phyloP scores from a whole-genome alignment of 2,888 invertebrate species.

The Acholoe squamosa region DNA sequence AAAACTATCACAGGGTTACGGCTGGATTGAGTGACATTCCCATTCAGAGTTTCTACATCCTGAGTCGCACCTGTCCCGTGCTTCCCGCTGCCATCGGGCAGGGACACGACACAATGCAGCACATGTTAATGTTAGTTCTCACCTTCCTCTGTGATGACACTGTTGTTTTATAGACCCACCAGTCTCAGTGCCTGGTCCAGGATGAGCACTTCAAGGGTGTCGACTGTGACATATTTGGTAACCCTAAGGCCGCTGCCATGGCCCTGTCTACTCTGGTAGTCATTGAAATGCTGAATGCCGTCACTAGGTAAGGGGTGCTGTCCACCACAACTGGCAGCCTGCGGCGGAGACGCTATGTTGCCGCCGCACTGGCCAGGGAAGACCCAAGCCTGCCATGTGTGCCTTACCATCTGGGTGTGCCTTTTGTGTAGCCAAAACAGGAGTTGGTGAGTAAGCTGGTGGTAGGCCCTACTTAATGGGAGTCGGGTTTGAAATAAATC shows the following conservation, averaged over 20 bases:
- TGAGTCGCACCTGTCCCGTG: background rate
- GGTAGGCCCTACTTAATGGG: background rate
- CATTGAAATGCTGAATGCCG: constrained; percentile 99
- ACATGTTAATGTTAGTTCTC: constrained; percentile 10
- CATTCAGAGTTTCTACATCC: background rate
- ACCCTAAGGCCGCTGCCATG: constrained; percentile 99
- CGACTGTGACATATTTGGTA: constrained; percentile 98
- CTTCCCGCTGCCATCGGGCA: no score
- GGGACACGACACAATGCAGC: background rate
- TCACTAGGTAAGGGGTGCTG: constrained; percentile 92
- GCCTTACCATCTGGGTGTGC: constrained; percentile 59
- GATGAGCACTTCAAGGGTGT: constrained; percentile 91
- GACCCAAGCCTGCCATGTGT: constrained; percentile 41
- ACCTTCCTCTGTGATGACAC: constrained; percentile 19
- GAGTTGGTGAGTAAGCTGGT: background rate
- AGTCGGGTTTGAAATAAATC: background rate
- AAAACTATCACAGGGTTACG: no score
- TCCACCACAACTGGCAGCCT: background rate
- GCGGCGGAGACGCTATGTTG: background rate
- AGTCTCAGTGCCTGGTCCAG: constrained; percentile 83
- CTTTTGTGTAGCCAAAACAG: constrained; percentile 43
- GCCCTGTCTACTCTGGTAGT: constrained; percentile 99
- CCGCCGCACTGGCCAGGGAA: constrained; percentile 37
- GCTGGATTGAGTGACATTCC: background rate
- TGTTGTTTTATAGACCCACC: constrained; percentile 79